Conservation (phyloP, 2,888 invertebrate genomes). For the Junonia oenone region DNA sequence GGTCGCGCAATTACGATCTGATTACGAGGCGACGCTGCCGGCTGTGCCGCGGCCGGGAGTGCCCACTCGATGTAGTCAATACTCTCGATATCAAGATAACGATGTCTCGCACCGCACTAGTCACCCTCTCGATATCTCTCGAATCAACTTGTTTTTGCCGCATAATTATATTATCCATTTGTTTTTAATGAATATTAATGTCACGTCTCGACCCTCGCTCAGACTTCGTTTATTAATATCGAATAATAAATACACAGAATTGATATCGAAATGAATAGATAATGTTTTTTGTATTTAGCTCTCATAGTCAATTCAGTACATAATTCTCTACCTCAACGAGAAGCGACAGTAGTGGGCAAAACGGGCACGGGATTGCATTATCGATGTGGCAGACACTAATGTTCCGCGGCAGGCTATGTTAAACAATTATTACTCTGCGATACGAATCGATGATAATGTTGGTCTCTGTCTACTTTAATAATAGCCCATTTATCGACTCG, state of each 20-base stretch:
- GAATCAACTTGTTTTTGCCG: conserved; percentile 61
- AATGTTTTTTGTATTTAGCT: neutral
- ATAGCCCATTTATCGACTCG: conserved; percentile 73
- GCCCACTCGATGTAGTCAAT: conserved; percentile 36
- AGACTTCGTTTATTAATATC: conserved; percentile 35
- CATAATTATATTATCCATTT: conserved; percentile 72
- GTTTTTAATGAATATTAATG: conserved; percentile 74
- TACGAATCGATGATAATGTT: conserved; percentile 73
- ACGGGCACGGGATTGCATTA: conserved; percentile 43
- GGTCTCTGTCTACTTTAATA: conserved; percentile 70
- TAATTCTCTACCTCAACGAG: neutral
- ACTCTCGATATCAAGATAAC: conserved; percentile 63
- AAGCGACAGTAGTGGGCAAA: conserved; percentile 1
- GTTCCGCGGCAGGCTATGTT: conserved; percentile 63
- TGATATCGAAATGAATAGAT: neutral
- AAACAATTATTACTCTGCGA: conserved; percentile 72
- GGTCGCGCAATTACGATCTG: conserved; percentile 64
- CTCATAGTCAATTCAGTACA: neutral
- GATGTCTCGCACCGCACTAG: conserved; percentile 53
- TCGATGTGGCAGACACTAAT: conserved; percentile 51
- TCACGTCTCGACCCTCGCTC: conserved; percentile 39
- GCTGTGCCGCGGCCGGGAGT: conserved; percentile 29
- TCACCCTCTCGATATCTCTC: conserved; percentile 60
- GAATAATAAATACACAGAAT: conserved; percentile 8
- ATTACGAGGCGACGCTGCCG: conserved; percentile 46